Base-by-base conservation (phyloP, 2,113 vertebrate genomes). In the Naja naja region DNA sequence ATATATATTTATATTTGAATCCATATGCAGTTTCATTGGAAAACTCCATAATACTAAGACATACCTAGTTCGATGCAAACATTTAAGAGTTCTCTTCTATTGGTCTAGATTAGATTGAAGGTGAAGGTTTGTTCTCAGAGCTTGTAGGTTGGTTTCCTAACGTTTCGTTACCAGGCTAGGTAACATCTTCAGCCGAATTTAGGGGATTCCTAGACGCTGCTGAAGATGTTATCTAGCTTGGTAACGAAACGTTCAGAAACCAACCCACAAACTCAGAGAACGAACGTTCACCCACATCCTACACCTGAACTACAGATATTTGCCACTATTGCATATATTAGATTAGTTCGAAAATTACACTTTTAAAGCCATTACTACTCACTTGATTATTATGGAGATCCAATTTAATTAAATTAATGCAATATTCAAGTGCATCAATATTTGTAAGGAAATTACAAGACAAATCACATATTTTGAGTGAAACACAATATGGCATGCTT, bases 321-420 rank as follows among this genome's bases (percentile, higher is more conserved):
- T 58, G 25, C 25, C 58, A 27, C 25, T 60, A 27, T 60, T 60
- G 9, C 25, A 89, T 56, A 90, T 52, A 45, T 34, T 43, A 85
- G 55, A 16, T 54, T 43, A 45, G 52, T 92, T 86, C 47, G 47
- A 5, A 90, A 10, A 23, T 5, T 69, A 92, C 54, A 1, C 81
- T 92, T 89, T 25, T 88, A 43, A 85, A 91, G 47, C 18, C 6
- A 10, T 1, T 87, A n/a, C 3, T 81, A 12, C 86, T 96, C 95
- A 98, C 97, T 95, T 97, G 97, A 94, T 96, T 97, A 87, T 96
- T 96, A 94, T 95, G 97, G 11, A 98, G 96, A 96, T 98, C 97
- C 94, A 98, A 94, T 94, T 97, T 98, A 47, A 98, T 86, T 92
- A 98, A 94, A 95, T 95, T 93, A 47, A 89, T 92, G 91, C 97